phyloP scores from a whole-genome alignment of 2,888 invertebrate species.

The Stenolophus ochropezus region DNA sequence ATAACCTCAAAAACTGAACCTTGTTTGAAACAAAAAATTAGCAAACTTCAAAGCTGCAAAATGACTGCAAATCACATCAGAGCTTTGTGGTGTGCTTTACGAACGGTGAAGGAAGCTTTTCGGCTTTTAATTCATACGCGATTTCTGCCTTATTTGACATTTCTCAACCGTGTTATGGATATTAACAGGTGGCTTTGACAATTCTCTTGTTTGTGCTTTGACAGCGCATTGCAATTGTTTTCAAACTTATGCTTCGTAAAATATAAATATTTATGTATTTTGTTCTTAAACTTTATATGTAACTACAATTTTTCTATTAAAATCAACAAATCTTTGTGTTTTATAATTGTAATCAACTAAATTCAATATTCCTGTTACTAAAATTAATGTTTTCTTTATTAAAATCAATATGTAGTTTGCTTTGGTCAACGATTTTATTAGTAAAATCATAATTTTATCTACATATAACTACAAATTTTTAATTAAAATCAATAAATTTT shows the following conservation, averaged over 20 bases:
- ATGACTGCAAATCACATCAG: constrained; percentile 31
- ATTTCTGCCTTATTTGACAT: constrained; percentile 28
- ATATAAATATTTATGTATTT: too few relatives aligned
- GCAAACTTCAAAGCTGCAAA: constrained; percentile 8
- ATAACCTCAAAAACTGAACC: constrained; percentile 7
- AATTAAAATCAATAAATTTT: too few relatives aligned
- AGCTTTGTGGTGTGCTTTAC: constrained; percentile 12
- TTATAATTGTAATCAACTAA: too few relatives aligned
- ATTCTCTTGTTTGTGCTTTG: constrained; percentile 7
- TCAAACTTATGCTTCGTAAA: background rate
- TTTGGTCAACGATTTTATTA: too few relatives aligned
- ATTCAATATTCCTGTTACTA: too few relatives aligned
- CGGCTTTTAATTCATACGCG: constrained; percentile 35
- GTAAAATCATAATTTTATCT: too few relatives aligned
- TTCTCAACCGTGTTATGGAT: constrained; percentile 7
- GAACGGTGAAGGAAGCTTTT: constrained; percentile 37
- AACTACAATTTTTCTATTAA: too few relatives aligned
- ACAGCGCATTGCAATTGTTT: background rate
- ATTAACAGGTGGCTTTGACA: background rate
- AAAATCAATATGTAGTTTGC: too few relatives aligned
- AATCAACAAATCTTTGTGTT: too few relatives aligned
- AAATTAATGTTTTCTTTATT: too few relatives aligned
- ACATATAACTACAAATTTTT: too few relatives aligned
- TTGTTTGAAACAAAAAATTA: constrained; percentile 21
- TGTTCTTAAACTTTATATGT: too few relatives aligned